These are phyloP conservation scores for Dryoscopus gambensis DNA, from an alignment of 2,113 vertebrate genomes.

Conservation along the genomic window DNA sequence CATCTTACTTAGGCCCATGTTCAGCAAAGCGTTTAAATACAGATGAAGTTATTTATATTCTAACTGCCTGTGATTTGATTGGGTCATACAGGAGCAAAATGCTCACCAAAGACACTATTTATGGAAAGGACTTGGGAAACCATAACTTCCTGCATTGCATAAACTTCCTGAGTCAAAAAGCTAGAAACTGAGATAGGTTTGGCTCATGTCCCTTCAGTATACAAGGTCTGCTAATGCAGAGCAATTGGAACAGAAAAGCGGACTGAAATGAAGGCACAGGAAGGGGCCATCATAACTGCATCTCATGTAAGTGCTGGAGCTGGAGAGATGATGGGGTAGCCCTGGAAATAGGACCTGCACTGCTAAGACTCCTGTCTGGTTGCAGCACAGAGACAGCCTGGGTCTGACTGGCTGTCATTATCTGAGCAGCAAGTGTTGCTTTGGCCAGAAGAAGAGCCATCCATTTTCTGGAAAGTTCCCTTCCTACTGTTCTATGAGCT, in stretches of 20 bases:
- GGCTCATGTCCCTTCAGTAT: neutral
- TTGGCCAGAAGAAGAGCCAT: neutral
- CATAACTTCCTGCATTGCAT: constrained; percentile 28
- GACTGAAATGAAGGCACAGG: neutral
- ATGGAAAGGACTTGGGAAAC: constrained; percentile 30
- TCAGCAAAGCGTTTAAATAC: neutral
- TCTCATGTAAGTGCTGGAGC: neutral
- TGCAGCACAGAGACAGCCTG: neutral
- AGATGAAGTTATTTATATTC: neutral
- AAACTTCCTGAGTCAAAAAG: constrained; percentile 20
- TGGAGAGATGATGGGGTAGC: neutral
- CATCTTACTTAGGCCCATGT: neutral
- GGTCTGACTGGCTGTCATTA: neutral
- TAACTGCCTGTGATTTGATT: neutral
- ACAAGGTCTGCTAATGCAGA: neutral
- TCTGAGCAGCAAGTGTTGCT: neutral
- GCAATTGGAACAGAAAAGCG: neutral
- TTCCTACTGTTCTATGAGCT: neutral
- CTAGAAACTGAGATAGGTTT: neutral
- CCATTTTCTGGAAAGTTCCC: constrained; percentile 37
- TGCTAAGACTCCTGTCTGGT: neutral
- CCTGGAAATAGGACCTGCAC: neutral
- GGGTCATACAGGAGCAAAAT: neutral
- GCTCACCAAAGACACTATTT: neutral
- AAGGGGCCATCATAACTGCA: neutral